Evolutionary conservation across 2,113 vertebrate genomes (phyloP), one percentile per base, ranked within the genome.

Genomic region (Henicopernis longicauda): DNA sequence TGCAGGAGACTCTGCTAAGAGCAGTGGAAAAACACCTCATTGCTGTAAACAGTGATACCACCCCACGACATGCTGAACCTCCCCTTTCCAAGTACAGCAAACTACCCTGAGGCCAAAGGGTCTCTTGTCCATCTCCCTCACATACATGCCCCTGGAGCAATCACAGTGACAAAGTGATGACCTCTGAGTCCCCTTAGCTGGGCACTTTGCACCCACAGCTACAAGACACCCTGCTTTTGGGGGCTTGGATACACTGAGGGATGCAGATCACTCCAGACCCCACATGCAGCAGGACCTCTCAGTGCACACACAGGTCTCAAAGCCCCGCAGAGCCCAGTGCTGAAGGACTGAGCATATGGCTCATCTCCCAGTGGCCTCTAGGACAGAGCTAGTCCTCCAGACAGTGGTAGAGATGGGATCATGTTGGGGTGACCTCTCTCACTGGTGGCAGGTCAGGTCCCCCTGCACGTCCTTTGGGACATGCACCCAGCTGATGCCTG

Each of bases 331-430:
- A 71, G 25, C 9, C 20, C 40, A 21, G 32, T 5, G 27, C 9
- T 1, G 0, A 47, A 70, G 16, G 15, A 38, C 14, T 0, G 0
- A 91, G 47, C 42, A 44, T 11, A n/a, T 0, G 0, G 29, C 15
- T 86, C 44, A 52, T 36, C 38, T 77, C 22, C 61, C 71, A 19
- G 10, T 18, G 47, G 21, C 38, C 27, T 65, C 27, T 50, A 27
- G 26, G 61, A 49, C 44, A 89, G 16, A 81, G 32, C n/a, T 74
- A 44, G 27, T 76, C 55, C 50, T 74, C 20, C 90, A 80, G 80
- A 40, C 31, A 45, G 44, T 15, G 36, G 49, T 12, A 63, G 50
- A 88, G 50, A 22, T 36, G 55, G 55, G 44, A 29, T 52, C 40
- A 4, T 18, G 34, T 42, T 80, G 66, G 42, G 11, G 15, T 55